Evolutionary conservation across 1,140 invertebrate species (phyloP), one percentile per base, ranked within the genome.

Genomic region (Dryas iulia): DNA sequence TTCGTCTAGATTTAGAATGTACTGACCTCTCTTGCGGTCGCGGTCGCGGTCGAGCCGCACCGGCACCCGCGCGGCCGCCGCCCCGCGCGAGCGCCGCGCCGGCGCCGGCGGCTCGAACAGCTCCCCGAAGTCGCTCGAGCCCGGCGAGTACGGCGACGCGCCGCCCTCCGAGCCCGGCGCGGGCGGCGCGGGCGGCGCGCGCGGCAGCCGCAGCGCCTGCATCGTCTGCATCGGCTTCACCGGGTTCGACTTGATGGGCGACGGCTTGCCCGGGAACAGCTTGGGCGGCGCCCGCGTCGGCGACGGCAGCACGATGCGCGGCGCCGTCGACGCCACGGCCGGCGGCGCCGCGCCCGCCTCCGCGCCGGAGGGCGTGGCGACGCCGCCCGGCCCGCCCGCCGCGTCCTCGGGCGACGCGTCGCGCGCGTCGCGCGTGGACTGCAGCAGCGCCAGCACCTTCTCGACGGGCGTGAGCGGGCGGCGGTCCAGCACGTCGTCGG

Each of bases 51-150:
- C 35, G 53, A 52, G 35, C 31, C 23, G 39, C 58, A 21, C 30
- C 28, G 63, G 59, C 39, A 30, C 47, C 56, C 89, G 63, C 65
- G 70, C 62, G 68, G 12, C 77, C 68, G n/a, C n/a, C n/a, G n/a
- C n/a, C n/a, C n/a, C n/a, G 73, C 67, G 77, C 74, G 54, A 3
- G 57, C 56, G 54, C 64, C 76, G 61, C 69, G n/a, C n/a, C n/a
- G n/a, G 77, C 89, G 69, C 87, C 18, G 96, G 96, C 25, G 97
- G 96, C 89, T 97, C 96, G 90, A 97, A 97, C 33, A 97, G 92
- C 84, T 97, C 97, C 78, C 97, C 96, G 76, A 96, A 97, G 79
- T 97, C 95, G 70, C 94, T 96, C 2, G 96, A 96, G 24, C 95
- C 96, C 0, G 96, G 96, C 23, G 96, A 97, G 89, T 97, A 97